These are phyloP conservation scores for Pseudotriccus pelzelni DNA, from an alignment of 2,797 vertebrate genomes.

Conservation along the genomic window DNA sequence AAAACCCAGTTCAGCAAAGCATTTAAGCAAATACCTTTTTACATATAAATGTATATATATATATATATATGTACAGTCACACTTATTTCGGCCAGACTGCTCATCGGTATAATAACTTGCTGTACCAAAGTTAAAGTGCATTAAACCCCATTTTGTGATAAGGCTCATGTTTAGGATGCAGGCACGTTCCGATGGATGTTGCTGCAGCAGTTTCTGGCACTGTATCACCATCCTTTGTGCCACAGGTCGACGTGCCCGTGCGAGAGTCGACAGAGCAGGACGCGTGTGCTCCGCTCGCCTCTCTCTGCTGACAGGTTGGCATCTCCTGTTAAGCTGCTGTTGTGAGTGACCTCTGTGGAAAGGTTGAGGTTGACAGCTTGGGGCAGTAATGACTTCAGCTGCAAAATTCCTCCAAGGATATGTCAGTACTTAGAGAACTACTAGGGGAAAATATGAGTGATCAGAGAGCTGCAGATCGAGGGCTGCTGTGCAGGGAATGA, in stretches of 20 bases:
- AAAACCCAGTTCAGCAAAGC: neutral
- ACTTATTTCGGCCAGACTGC: neutral
- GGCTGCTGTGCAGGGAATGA: neutral
- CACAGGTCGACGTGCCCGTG: rapidly evolving
- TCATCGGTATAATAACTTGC: neutral
- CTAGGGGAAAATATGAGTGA: neutral
- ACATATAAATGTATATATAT: too few relatives aligned
- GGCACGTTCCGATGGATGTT: neutral
- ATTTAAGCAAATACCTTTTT: neutral
- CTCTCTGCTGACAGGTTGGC: neutral
- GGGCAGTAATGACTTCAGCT: neutral
- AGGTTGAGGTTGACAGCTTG: neutral
- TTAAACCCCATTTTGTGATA: neutral
- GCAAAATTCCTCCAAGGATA: neutral
- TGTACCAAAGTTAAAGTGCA: rapidly evolving
- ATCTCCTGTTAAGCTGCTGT: neutral
- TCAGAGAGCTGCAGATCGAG: neutral
- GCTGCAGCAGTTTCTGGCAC: neutral
- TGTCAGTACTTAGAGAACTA: neutral
- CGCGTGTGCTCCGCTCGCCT: neutral
- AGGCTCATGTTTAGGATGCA: neutral
- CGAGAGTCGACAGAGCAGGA: neutral
- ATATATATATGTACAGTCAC: neutral
- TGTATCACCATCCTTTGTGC: neutral
- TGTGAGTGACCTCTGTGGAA: neutral